Base-by-base conservation (phyloP, 2,888 invertebrate species). In the Agrochola macilenta region DNA sequence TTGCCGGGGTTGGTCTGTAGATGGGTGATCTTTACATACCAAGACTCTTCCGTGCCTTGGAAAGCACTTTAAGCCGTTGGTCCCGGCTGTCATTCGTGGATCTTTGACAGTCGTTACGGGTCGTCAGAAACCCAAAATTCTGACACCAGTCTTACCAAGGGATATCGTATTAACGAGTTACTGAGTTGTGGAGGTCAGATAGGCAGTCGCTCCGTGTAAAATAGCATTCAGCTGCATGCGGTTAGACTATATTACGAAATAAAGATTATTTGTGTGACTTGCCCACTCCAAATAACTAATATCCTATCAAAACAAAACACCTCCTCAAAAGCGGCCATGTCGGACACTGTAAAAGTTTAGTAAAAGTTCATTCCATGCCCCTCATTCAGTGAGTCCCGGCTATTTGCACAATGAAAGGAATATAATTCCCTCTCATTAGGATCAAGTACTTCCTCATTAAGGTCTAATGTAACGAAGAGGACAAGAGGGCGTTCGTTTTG, bases 371-470 rank as follows among this genome's bases (percentile, higher is more conserved):
- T 78, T 74, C n/a, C 9, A 11, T 52, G 30, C 54, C 54, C 49
- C 39, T 72, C 66, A 63, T 82, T 86, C 60, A 35, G 52, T 69
- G 14, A 70, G 70, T 65, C 57, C 63, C 64, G 14, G 68, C 72
- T 68, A 71, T 85, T 83, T 85, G 12, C 73, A 77, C 86, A 80
- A 80, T 83, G 65, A 74, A 74, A 80, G 65, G 65, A 71, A 86
- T 86, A 76, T 84, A 73, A 72, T 74, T 81, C 68, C 39, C 71
- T 17, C 71, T 81, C 78, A 85, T 87, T 87, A 87, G 65, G 65
- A 78, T 64, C 64, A 85, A 85, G 85, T 52, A 63, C 68, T 76
- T 75, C 73, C 87, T 85, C 73, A 81, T 81, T 84, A 84, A 57
- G 75, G 7, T 60, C 65, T 72, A 74, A 86, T 86, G 71, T 74